These are phyloP conservation scores for Chrysolophus pictus DNA, from an alignment of 2,797 vertebrate genomes.

Conservation along the genomic window DNA sequence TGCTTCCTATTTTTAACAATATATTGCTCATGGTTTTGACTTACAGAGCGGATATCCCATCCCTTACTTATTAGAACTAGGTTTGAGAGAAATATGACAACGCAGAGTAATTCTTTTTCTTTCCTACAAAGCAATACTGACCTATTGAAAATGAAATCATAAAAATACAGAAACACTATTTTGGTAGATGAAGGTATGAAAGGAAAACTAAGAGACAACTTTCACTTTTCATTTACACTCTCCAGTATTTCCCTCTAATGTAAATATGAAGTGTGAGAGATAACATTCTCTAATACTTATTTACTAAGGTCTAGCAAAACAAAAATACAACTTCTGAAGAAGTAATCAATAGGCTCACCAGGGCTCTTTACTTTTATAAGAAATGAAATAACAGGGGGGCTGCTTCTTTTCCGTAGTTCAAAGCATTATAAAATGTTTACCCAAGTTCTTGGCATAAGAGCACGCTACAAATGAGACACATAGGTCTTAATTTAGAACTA, in stretches of 20 bases:
- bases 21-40: neutral
- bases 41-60: neutral
- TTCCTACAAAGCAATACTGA: neutral
- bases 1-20: neutral
- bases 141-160: neutral
- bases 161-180: neutral
- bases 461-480: slow-evolving; percentile 25
- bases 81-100: neutral
- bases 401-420: neutral
- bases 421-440: neutral
- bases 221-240: neutral
- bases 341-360: neutral
- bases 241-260: neutral
- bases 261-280: neutral
- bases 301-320: neutral
- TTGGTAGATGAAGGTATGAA: neutral
- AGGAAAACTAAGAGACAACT: neutral
- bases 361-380: neutral
- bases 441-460: neutral
- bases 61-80: neutral
- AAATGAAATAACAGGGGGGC: neutral
- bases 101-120: neutral
- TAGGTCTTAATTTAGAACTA: slow-evolving; percentile 44
- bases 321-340: neutral
- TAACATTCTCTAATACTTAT: neutral